phyloP scores from a whole-genome alignment of 2,113 vertebrate species.

The Chrysemys picta region DNA sequence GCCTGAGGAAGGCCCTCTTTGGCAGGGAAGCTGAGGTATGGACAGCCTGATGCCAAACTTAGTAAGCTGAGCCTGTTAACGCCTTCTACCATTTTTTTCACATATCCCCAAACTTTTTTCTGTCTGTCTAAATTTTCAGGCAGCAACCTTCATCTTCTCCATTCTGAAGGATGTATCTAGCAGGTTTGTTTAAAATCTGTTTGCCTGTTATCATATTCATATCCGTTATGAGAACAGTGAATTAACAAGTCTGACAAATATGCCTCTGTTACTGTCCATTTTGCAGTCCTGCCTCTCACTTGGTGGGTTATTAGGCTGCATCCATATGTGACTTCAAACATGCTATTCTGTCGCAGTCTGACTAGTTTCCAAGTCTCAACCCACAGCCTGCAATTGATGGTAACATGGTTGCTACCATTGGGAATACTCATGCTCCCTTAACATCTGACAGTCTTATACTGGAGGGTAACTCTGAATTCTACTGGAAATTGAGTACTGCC shows the following conservation, averaged over 20 bases:
- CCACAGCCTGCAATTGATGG: neutral
- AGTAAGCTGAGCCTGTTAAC: neutral
- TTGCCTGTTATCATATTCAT: neutral
- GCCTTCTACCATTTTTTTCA: neutral
- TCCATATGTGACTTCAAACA: neutral
- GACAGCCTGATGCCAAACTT: neutral
- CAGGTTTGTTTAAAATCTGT: neutral
- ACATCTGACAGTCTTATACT: neutral
- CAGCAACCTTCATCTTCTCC: neutral
- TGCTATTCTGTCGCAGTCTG: accelerated
- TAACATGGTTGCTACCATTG: neutral
- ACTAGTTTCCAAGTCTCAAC: neutral
- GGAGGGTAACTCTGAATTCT: neutral
- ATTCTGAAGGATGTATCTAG: neutral
- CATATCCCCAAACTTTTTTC: neutral
- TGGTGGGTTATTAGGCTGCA: neutral
- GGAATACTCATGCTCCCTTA: neutral
- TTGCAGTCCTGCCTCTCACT: neutral
- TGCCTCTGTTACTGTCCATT: neutral
- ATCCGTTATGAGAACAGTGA: neutral
- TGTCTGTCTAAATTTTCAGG: neutral
- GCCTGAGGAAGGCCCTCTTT: neutral
- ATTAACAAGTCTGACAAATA: neutral
- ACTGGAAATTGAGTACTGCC: neutral
- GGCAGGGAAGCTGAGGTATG: neutral